Base-by-base conservation (phyloP, 2,113 vertebrate genomes). In the Platichthys stellatus region DNA sequence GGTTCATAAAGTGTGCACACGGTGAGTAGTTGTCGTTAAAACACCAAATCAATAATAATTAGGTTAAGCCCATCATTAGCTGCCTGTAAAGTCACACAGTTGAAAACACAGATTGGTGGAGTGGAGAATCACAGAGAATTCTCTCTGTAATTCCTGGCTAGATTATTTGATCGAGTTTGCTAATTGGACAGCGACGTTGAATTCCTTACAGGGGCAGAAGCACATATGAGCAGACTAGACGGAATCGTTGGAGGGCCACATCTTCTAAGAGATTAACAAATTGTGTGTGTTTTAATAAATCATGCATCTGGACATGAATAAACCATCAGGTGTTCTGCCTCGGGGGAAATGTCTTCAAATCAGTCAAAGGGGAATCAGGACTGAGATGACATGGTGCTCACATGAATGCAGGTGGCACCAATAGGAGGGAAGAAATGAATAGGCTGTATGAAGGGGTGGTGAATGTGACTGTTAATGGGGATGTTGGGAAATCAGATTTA, bases 271-370 rank as follows among this genome's bases (percentile, higher is more conserved):
- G 81, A 87, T 76, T 82, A 78, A 85, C 77, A 79, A 72, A 84
- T 74, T 72, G 65, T 60, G 56, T 69, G 54, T 58, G 74, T 72
- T 84, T 89, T 66, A 86, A 86, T 83, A 83, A 85, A 80, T 69
- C n/a, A 57, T 86, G 66, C 0, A n/a, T 78, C 72, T 86, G 63
- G 81, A 72, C 72, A 91, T 89, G 83, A 91, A 89, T 89, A 77
- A 88, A 85, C 79, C 69, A 90, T 76, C 1, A 1, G 56, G 65
- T 10, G 13, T 43, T 72, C 40, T 13, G 35, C n/a, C 71, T 61
- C 51, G 0, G n/a, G 61, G 72, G 81, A 76, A 35, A 61, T 12
- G 45, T 40, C 74, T 78, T 86, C 70, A 80, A n/a, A 72, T 83
- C 60, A 47, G 56, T 72, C 71, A 64, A 60, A 67, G 63, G 21